These are phyloP conservation scores for Anisognathus igniventris DNA, from an alignment of 2,797 vertebrate genomes.

Conservation along the genomic window DNA sequence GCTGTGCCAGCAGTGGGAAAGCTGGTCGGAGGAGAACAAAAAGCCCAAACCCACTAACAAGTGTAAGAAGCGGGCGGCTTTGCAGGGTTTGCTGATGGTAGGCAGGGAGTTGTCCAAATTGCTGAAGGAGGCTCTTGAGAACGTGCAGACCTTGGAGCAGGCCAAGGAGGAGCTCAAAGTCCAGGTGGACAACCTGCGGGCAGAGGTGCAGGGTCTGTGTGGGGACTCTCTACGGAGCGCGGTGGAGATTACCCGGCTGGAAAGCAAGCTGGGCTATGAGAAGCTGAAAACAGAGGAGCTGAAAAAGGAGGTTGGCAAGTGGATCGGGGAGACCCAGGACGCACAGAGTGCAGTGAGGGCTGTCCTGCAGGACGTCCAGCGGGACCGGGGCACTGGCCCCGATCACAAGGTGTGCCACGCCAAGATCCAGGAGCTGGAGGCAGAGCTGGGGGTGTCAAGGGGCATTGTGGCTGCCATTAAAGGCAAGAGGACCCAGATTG, in stretches of 20 bases:
- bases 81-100: conserved; percentile 63
- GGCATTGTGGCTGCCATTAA: conserved; percentile 59
- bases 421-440: conserved; percentile 63
- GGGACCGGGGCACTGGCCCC: neutral
- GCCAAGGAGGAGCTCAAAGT: conserved; percentile 36
- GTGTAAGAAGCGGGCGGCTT: conserved; percentile 53
- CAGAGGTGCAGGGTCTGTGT: conserved; percentile 48
- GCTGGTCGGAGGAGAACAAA: conserved; percentile 51
- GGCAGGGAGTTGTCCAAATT: conserved; percentile 47
- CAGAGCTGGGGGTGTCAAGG: conserved; percentile 50
- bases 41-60: conserved; percentile 58
- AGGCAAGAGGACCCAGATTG: neutral
- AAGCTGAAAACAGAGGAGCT: conserved; percentile 54
- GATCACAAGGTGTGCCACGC: conserved; percentile 53
- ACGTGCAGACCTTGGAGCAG: conserved; percentile 20
- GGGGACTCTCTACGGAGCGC: conserved; percentile 56
- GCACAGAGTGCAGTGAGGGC: conserved; percentile 54
- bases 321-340: conserved; percentile 43
- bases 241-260: conserved; percentile 50
- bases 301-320: conserved; percentile 62
- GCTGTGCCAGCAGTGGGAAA: conserved; percentile 65
- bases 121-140: conserved; percentile 59
- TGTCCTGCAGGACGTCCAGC: conserved; percentile 40
- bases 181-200: conserved; percentile 56
- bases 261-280: conserved; percentile 54